Conservation (phyloP, 37 sponge, comb jelly and placozoan genomes). For the Ianthella basta region DNA sequence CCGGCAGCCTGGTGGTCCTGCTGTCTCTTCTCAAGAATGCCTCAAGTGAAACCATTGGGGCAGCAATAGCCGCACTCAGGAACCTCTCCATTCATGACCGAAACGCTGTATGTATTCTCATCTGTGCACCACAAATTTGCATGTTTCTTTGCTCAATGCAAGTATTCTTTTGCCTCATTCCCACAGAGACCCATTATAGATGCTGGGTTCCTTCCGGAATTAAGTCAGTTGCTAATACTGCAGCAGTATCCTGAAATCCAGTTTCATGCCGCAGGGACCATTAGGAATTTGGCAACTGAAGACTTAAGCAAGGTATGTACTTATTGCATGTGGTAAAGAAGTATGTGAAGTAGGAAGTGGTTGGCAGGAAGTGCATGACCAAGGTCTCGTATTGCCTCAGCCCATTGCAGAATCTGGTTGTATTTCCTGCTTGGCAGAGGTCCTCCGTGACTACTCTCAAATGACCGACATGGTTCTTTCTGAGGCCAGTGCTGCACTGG, state of each 20-base stretch:
- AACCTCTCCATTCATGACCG: conserved; percentile 81
- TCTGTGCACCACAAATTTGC: background rate
- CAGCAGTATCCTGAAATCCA: conserved; percentile 58
- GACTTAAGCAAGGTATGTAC: conserved; percentile 51
- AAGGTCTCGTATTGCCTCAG: conserved; percentile 41
- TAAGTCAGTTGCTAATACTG: conserved; percentile 43
- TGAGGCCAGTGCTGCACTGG: conserved; percentile 71
- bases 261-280: conserved; percentile 82
- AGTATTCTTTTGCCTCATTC: background rate
- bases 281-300: conserved; percentile 81
- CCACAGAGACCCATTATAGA: conserved; percentile 57
- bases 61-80: conserved; percentile 83
- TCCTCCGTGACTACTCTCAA: conserved; percentile 32
- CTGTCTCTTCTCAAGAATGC: conserved; percentile 46
- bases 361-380: no score
- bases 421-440: conserved; percentile 43
- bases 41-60: conserved; percentile 53
- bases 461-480: conserved; percentile 48
- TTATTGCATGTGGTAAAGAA: no score
- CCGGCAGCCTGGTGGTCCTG: conserved; percentile 66
- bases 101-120: conserved; percentile 56
- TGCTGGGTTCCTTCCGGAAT: conserved; percentile 55
- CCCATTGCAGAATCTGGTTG: conserved; percentile 68
- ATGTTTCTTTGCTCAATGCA: background rate
- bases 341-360: no score